Conservation (phyloP, 1,140 invertebrate species). For the Belonocnema kinseyi region DNA sequence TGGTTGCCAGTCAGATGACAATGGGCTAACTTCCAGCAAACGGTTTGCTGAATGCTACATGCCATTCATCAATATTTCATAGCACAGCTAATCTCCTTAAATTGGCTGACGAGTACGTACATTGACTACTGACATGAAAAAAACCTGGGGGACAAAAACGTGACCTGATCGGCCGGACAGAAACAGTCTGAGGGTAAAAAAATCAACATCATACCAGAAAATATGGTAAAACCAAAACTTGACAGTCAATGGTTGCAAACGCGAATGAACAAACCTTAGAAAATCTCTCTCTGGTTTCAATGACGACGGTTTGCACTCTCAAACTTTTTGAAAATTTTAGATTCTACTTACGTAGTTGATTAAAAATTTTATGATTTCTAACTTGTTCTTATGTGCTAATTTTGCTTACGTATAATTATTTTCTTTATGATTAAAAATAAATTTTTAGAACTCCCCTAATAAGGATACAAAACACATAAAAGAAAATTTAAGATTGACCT, state of each 20-base stretch:
- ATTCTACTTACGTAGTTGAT: not conserved
- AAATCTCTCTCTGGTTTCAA: not conserved
- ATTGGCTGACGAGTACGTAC: conserved; percentile 25
- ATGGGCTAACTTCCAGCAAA: conserved; percentile 8
- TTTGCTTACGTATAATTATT: no score
- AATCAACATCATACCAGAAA: conserved; percentile 5
- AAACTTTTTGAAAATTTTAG: not conserved
- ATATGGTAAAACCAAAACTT: not conserved
- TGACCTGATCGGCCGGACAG: conserved; percentile 5
- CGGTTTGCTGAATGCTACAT: not conserved
- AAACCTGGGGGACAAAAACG: conserved; percentile 30
- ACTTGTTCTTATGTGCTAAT: no score
- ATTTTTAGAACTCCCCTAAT: no score
- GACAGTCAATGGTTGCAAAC: not conserved
- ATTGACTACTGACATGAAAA: conserved; percentile 44
- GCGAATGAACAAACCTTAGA: conserved; percentile 4
- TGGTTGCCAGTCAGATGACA: not conserved
- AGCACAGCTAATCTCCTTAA: conserved; percentile 21
- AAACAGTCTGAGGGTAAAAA: not conserved
- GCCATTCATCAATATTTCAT: conserved; percentile 22
- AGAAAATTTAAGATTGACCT: not conserved
- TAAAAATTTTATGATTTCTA: no score
- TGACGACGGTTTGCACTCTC: not conserved
- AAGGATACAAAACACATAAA: no score
- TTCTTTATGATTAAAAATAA: no score